A percentile compares a stretch with the other conserved stretches of the same genome.
Conservation (phyloP, 2,797 vertebrate genomes). For the Syndactyla subalaris region DNA sequence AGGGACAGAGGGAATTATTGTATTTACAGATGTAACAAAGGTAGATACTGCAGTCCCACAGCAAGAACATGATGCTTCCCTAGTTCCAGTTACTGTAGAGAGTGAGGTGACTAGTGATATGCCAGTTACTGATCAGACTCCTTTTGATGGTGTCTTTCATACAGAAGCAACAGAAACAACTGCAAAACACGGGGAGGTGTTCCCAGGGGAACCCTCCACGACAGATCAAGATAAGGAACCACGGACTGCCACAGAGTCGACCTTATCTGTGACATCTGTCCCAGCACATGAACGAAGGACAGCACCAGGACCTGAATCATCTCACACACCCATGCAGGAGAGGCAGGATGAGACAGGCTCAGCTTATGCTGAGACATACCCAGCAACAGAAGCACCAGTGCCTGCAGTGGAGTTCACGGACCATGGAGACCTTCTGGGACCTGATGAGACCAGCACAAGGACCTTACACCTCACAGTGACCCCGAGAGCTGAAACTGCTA, state of each 20-base stretch:
- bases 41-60: constrained; percentile 44
- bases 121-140: constrained; percentile 35
- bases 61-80: constrained; percentile 38
- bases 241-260: neutral
- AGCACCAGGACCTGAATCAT: neutral
- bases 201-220: neutral
- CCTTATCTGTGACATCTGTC: neutral
- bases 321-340: neutral
- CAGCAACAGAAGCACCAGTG: constrained; percentile 10
- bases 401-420: neutral
- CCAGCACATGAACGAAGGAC: neutral
- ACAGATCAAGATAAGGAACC: constrained; percentile 9
- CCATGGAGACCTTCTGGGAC: neutral
- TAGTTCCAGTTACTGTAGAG: constrained; percentile 49
- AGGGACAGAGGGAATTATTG: constrained; percentile 30
- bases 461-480: neutral
- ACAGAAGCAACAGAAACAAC: constrained; percentile 36
- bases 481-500: neutral
- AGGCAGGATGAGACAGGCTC: constrained; percentile 47
- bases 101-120: constrained; percentile 48
- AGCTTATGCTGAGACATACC: neutral
- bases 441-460: constrained; percentile 22
- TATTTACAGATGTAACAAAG: constrained; percentile 37
- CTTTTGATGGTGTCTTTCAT: constrained; percentile 36
- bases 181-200: neutral